These are phyloP conservation scores for Arge pagana DNA, from an alignment of 2,888 invertebrate genomes.

Conservation along the genomic window DNA sequence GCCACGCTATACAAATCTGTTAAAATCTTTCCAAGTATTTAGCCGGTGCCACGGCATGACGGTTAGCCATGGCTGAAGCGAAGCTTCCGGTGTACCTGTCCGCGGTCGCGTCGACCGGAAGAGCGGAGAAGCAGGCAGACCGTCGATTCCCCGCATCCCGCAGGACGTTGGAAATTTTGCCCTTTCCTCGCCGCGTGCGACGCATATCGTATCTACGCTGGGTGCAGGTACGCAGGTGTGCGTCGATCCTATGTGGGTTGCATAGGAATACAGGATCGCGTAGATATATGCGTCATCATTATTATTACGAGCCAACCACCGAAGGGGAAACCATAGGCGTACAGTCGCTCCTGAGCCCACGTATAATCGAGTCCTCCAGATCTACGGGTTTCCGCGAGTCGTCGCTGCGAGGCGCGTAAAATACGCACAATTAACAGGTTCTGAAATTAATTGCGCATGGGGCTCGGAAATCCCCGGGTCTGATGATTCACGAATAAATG, in stretches of 20 bases:
- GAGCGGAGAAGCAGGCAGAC: too few relatives aligned
- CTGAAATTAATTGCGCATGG: too few relatives aligned
- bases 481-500: too few relatives aligned
- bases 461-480: too few relatives aligned
- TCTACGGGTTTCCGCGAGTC: too few relatives aligned
- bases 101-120: conserved; percentile 46
- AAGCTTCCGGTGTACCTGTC: conserved; percentile 40
- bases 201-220: conserved; percentile 14
- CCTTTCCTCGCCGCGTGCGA: conserved; percentile 17
- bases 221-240: not conserved
- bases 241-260: not conserved
- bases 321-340: conserved; percentile 3
- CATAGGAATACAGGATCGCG: not conserved
- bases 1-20: conserved; percentile 31
- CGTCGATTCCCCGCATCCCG: conserved; percentile 17
- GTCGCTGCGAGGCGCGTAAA: too few relatives aligned
- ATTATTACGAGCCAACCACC: conserved; percentile 14
- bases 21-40: conserved; percentile 36
- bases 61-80: conserved; percentile 35
- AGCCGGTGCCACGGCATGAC: conserved; percentile 34
- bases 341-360: too few relatives aligned
- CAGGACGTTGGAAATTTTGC: conserved; percentile 23
- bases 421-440: too few relatives aligned
- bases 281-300: not conserved
- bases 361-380: too few relatives aligned